These are phyloP conservation scores for Lasiommata megera DNA, from an alignment of 2,888 invertebrate species.

Conservation along the genomic window DNA sequence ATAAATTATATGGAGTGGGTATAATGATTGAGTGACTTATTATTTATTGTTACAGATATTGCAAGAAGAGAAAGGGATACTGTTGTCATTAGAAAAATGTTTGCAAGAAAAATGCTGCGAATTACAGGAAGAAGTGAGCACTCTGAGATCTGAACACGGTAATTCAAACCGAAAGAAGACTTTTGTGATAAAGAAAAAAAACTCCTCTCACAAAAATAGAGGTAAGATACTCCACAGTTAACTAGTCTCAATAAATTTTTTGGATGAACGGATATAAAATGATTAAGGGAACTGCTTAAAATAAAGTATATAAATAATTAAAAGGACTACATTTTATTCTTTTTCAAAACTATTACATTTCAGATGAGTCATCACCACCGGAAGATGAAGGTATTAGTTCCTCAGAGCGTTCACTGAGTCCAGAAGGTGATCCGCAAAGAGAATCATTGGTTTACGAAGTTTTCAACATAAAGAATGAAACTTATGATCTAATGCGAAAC, in stretches of 20 bases:
- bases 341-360: constrained; percentile 38
- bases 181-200: constrained; percentile 77
- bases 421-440: constrained; percentile 84
- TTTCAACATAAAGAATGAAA: constrained; percentile 82
- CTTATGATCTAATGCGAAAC: constrained; percentile 71
- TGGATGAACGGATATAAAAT: too few relatives aligned
- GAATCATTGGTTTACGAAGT: constrained; percentile 83
- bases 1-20: too few relatives aligned
- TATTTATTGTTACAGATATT: constrained; percentile 76
- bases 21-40: too few relatives aligned
- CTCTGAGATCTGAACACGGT: constrained; percentile 78
- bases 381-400: constrained; percentile 95
- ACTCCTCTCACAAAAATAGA: constrained; percentile 65
- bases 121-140: constrained; percentile 86
- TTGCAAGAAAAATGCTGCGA: constrained; percentile 89
- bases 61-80: constrained; percentile 88
- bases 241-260: too few relatives aligned
- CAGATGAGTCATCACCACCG: constrained; percentile 87
- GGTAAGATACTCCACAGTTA: too few relatives aligned
- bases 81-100: constrained; percentile 87
- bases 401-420: constrained; percentile 89
- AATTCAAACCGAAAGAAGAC: constrained; percentile 72
- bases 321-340: too few relatives aligned
- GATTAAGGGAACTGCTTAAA: too few relatives aligned
- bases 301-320: too few relatives aligned